Evolutionary conservation across 2,888 invertebrate species (phyloP), one percentile per base, ranked within the genome.

Genomic region (Pseudeuparius sepicola): DNA sequence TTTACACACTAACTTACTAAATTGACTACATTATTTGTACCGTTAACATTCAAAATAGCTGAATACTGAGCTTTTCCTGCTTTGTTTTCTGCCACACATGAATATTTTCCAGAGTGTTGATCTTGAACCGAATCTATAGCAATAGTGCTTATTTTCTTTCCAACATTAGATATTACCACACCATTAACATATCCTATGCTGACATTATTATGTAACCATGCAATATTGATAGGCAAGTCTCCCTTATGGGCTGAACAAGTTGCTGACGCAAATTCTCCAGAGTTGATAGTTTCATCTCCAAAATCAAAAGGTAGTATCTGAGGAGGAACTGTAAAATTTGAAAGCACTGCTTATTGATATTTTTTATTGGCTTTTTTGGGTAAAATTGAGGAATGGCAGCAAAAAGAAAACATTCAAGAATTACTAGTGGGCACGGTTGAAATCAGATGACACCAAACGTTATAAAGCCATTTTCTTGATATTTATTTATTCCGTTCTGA

Each of bases 41-140:
- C 85, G 58, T 76, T 78, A 42, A 84, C 84, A 34, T 48, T 37
- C 28, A 53, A 42, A 5, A 39, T 61, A 36, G 76, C 70, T 37
- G 75, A 71, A 63, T 73, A 71, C 53, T 69, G 71, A 46, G 72
- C 68, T 53, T 63, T 66, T 41, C 82, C 80, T 57, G 77, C 78
- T 43, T 60, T 57, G 63, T 83, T 84, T 43, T 69, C 70, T 34
- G 78, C 84, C 48, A 70, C 68, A 63, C 85, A 86, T 31, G 81
- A 80, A 60, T 84, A 86, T 57, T 73, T 75, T 42, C 85, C 85
- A 27, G 75, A 71, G 59, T 85, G 80, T 47, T 72, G 63, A 28
- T 69, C 70, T 37, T 68, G 67, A 4, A 75, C 73, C n/a, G 71
- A 68, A 49, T 74, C 71, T 44, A 78, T 75, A 47, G 69, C 72